These are phyloP conservation scores for Pocillopora verrucosa DNA, from an alignment of 64 coral and sea anemone genomes.

Conservation along the genomic window DNA sequence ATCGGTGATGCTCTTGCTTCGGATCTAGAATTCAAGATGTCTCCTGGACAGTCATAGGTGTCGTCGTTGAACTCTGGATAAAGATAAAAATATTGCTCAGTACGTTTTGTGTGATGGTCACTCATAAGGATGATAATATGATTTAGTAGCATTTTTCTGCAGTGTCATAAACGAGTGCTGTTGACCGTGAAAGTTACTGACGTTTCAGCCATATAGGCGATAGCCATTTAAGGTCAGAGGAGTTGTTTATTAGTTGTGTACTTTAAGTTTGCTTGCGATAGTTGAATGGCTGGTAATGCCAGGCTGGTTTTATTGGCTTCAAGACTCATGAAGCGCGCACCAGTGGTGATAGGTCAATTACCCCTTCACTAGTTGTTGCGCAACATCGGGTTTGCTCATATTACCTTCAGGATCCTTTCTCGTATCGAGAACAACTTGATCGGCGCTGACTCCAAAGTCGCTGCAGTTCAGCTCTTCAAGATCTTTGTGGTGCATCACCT, in stretches of 20 bases:
- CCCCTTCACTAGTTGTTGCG: no score
- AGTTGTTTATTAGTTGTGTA: no score
- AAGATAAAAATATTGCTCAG: background rate
- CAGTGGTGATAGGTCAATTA: no score
- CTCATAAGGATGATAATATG: background rate
- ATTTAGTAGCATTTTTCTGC: no score
- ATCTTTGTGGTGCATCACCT: constrained; percentile 24
- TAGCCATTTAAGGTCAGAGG: no score
- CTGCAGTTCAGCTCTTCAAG: constrained; percentile 25
- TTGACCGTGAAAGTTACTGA: no score
- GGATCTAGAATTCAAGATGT: constrained; percentile 9
- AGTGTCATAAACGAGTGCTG: no score
- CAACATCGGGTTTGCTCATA: background rate
- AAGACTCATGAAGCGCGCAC: no score
- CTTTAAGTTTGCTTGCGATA: no score
- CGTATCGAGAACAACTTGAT: constrained; percentile 12
- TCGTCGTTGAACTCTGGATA: constrained; percentile 7
- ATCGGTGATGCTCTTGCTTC: background rate
- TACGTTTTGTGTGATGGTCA: background rate
- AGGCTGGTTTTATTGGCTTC: no score
- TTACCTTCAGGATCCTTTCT: constrained; percentile 21
- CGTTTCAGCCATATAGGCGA: no score
- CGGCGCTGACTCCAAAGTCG: constrained; percentile 23
- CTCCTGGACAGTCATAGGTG: constrained; percentile 26
- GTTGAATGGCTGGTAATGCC: no score